Evolutionary conservation across 2,797 vertebrate species (phyloP).

Genomic region (Buphagus erythrorhynchus): DNA sequence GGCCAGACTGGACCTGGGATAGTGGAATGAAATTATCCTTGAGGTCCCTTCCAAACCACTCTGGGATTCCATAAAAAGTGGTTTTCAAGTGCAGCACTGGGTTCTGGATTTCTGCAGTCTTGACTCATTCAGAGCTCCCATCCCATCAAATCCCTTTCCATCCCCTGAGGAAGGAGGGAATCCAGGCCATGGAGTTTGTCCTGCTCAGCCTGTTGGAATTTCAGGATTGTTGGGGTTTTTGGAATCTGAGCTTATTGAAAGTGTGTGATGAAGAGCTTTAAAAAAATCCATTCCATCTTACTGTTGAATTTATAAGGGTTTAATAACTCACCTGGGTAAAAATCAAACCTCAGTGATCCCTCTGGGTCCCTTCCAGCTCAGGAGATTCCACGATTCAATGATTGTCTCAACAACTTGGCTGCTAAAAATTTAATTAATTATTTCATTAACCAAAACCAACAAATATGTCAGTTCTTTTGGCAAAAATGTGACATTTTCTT

Average conservation of each 20-base stretch:
- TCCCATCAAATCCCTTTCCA: neutral
- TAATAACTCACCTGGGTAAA: neutral
- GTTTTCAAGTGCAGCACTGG: neutral
- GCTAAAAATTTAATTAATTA: neutral
- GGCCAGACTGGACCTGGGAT: neutral
- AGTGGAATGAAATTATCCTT: neutral
- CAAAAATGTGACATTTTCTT: neutral
- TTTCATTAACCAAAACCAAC: neutral
- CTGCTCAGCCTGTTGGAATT: neutral
- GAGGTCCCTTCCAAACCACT: neutral
- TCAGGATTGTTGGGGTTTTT: neutral
- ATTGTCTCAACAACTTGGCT: neutral
- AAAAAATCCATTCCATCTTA: neutral
- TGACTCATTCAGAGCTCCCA: neutral
- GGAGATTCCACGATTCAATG: neutral
- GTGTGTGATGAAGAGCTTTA: accelerated
- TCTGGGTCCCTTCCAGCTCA: neutral
- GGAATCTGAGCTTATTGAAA: neutral
- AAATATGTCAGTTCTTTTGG: neutral
- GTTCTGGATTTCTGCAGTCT: neutral
- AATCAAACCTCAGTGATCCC: neutral
- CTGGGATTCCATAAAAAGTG: neutral
- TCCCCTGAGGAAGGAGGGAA: neutral
- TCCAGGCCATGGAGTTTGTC: neutral
- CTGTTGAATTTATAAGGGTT: neutral